Evolutionary conservation across 2,797 vertebrate genomes (phyloP).

Genomic region (Gastrophryne carolinensis): DNA sequence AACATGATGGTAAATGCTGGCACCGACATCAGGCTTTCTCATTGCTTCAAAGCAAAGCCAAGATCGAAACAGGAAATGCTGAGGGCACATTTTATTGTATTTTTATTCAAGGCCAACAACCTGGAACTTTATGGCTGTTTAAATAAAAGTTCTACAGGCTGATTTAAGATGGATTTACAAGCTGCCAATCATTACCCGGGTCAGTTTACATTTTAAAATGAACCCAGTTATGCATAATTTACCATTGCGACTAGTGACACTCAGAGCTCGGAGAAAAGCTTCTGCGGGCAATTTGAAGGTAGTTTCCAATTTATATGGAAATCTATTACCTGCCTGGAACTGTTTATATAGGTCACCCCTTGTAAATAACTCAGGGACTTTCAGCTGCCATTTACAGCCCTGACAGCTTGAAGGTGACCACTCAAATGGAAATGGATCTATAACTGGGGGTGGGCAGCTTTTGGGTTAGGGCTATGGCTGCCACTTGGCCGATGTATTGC

Average conservation of each 20-base stretch:
- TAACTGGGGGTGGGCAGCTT: no score
- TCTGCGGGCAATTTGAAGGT: neutral
- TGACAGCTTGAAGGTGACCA: no score
- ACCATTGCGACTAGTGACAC: neutral
- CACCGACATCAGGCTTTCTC: neutral
- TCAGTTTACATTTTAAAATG: neutral
- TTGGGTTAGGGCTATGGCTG: no score
- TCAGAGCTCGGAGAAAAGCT: neutral
- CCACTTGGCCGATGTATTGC: no score
- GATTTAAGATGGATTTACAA: neutral
- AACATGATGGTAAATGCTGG: neutral
- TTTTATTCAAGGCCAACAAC: slow-evolving; percentile 5
- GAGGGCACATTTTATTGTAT: neutral
- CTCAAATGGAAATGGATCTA: no score
- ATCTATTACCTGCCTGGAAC: neutral
- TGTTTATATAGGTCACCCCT: no score
- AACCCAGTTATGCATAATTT: neutral
- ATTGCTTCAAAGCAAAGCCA: slow-evolving; percentile 3
- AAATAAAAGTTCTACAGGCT: neutral
- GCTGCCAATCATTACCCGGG: neutral
- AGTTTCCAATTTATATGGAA: neutral
- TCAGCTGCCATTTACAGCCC: no score
- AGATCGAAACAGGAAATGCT: slow-evolving; percentile 8
- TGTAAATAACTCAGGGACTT: no score
- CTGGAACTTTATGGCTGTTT: neutral